phyloP scores from a whole-genome alignment of 2,797 vertebrate genomes.

The Acrocephalus scirpaceus region DNA sequence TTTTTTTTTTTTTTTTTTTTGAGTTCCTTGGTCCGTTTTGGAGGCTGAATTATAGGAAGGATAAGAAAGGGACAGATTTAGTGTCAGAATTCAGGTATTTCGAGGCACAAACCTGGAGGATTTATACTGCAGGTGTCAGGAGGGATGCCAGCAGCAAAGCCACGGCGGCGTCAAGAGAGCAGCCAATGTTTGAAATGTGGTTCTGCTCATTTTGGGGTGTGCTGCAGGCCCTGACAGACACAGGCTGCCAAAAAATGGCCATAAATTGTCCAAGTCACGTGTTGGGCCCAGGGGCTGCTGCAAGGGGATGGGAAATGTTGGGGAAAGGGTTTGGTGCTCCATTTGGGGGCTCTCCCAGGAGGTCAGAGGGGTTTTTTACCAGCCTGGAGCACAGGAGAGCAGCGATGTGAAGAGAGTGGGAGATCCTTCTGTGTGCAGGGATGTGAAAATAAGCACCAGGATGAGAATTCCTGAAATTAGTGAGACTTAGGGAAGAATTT shows the following conservation, averaged over 20 bases:
- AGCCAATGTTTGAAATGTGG: accelerated
- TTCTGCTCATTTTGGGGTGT: background rate
- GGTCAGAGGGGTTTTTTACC: background rate
- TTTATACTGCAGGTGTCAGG: background rate
- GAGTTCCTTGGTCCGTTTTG: background rate
- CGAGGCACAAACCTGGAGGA: background rate
- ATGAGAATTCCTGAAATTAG: accelerated
- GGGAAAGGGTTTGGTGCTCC: background rate
- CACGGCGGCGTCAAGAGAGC: background rate
- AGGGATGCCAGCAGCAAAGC: background rate
- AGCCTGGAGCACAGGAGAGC: background rate
- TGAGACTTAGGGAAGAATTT: background rate
- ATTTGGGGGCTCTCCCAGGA: background rate
- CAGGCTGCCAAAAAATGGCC: background rate
- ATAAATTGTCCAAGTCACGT: background rate
- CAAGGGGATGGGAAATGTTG: accelerated
- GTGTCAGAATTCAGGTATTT: background rate
- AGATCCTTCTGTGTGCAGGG: accelerated
- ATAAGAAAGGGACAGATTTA: background rate
- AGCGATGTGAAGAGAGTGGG: background rate
- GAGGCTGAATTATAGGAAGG: background rate
- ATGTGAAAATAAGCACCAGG: background rate
- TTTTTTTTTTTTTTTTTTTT: background rate
- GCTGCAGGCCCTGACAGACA: background rate
- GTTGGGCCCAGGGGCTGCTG: background rate